phyloP scores from a whole-genome alignment of 30 jellyfish, hydroid and myxozoan genomes.

The Turritopsis dohrnii region DNA sequence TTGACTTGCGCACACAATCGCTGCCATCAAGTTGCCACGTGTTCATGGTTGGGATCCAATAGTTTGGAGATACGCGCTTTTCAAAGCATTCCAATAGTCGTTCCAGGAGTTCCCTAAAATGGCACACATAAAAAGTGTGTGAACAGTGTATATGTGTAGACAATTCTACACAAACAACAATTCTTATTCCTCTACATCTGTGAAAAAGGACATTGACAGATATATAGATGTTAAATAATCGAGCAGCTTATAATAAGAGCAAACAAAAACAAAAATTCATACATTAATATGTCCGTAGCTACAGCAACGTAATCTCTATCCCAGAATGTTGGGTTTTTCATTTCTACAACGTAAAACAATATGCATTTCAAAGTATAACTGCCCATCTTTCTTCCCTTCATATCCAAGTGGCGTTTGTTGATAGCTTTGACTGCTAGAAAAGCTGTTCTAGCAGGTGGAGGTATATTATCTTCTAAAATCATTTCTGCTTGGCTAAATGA shows the following conservation, averaged over 20 bases:
- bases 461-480: conserved; percentile 18
- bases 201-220: too few species aligned
- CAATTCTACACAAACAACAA: too few species aligned
- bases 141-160: too few species aligned
- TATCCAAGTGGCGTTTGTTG: conserved; percentile 18
- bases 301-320: not conserved
- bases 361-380: conserved; percentile 32
- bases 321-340: conserved; percentile 13
- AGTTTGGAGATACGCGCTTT: conserved; percentile 16
- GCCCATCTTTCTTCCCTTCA: conserved; percentile 2
- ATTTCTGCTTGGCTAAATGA: conserved; percentile 41
- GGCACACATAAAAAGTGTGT: too few species aligned
- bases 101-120: conserved; percentile 19
- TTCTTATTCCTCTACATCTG: too few species aligned
- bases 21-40: not conserved
- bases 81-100: conserved; percentile 2
- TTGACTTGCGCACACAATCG: not conserved
- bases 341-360: conserved; percentile 23
- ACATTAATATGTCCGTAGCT: not conserved
- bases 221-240: too few species aligned
- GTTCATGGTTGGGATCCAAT: conserved; percentile 32
- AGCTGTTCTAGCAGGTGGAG: conserved; percentile 25
- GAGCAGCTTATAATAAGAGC: too few species aligned
- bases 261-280: not conserved
- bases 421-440: conserved; percentile 39